A percentile compares a stretch with the other conserved stretches of the same genome.
Evolutionary conservation across 1,140 invertebrate species (phyloP).

Genomic region (Scaptomyza pallida): DNA sequence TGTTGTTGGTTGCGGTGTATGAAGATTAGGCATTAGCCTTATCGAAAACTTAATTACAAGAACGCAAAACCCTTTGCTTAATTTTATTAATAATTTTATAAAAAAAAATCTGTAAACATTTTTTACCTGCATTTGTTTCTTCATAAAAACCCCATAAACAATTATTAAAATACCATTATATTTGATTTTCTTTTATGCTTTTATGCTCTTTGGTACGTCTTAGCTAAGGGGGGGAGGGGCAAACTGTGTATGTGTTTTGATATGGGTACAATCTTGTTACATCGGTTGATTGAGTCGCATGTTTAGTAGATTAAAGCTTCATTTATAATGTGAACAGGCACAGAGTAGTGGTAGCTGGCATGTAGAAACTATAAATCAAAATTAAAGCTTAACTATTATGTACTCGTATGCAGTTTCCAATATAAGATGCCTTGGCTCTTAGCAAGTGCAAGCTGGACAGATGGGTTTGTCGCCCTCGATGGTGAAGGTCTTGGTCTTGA

Average conservation of each 20-base stretch:
- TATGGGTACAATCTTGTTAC: not conserved
- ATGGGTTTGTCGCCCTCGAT: constrained; percentile 86
- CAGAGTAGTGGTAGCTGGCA: not conserved
- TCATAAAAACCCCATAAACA: no score
- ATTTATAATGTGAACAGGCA: constrained; percentile 36
- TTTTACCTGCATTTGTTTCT: no score
- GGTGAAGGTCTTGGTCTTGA: constrained; percentile 86
- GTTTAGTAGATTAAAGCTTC: constrained; percentile 14
- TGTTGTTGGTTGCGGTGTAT: constrained; percentile 15
- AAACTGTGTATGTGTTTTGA: no score
- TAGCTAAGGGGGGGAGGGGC: no score
- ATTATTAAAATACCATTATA: no score
- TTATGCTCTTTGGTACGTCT: no score
- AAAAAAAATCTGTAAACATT: no score
- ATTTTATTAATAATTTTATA: no score
- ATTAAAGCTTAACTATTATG: constrained; percentile 10
- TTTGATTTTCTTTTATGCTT: no score
- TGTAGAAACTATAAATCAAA: constrained; percentile 45
- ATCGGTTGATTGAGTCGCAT: constrained; percentile 27
- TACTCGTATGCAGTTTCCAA: not conserved
- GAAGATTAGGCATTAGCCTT: constrained; percentile 16
- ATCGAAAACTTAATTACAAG: not conserved
- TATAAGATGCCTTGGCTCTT: no score
- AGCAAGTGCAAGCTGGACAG: constrained; percentile 84
- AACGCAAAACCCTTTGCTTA: not conserved